Evolutionary conservation across 2,113 vertebrate genomes (phyloP).

Genomic region (Salvator merianae): DNA sequence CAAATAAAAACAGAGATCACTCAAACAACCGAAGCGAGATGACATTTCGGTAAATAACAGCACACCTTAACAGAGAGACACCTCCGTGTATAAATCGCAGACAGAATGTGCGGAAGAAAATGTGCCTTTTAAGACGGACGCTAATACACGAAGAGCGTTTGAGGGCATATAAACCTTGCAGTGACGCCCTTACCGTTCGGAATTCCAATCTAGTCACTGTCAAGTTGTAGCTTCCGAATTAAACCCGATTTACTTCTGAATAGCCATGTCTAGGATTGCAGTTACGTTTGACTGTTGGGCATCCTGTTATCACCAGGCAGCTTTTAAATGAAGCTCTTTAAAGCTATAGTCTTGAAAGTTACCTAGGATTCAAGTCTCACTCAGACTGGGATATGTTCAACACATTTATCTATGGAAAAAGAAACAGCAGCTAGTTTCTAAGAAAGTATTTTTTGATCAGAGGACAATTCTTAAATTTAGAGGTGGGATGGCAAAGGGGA

Average conservation of each 20-base stretch:
- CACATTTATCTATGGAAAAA: neutral
- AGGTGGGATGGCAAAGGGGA: neutral
- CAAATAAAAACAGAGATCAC: conserved; percentile 64
- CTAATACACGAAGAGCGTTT: no score
- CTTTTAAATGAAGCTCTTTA: neutral
- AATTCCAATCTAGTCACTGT: no score
- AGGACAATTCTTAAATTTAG: neutral
- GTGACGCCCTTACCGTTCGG: no score
- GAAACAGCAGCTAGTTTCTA: neutral
- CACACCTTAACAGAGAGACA: conserved; percentile 50
- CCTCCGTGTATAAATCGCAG: no score
- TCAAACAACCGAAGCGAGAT: conserved; percentile 64
- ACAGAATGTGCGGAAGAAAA: no score
- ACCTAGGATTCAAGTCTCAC: neutral
- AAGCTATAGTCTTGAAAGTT: neutral
- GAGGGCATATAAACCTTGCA: no score
- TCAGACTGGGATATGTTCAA: conserved; percentile 16
- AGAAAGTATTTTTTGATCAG: neutral
- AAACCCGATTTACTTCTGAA: neutral
- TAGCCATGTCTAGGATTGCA: neutral
- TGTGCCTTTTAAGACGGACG: neutral
- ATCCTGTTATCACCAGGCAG: no score
- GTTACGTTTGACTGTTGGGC: neutral
- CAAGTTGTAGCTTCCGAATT: no score
- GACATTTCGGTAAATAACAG: conserved; percentile 71